Evolutionary conservation across 2,113 vertebrate species (phyloP).

Genomic region (Cryptotis parvus): DNA sequence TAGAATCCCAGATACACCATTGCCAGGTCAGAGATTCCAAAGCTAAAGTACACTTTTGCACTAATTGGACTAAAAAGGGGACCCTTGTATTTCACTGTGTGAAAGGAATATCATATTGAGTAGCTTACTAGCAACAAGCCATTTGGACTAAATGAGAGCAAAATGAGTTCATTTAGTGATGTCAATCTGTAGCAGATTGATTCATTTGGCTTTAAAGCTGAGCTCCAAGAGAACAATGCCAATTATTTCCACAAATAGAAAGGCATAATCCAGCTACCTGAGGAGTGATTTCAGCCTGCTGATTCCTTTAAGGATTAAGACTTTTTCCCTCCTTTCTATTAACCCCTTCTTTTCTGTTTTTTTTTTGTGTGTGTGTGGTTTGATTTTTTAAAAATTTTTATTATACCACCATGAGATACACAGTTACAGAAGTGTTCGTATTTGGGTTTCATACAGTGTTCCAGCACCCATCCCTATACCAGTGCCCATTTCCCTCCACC

Average conservation of each 20-base stretch:
- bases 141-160: constrained; percentile 49
- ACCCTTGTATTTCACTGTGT: background rate
- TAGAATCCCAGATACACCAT: background rate
- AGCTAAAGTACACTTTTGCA: background rate
- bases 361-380: too few species aligned
- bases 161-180: constrained; percentile 59
- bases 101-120: background rate
- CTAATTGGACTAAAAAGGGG: background rate
- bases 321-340: background rate
- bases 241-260: constrained; percentile 59
- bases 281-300: background rate
- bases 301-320: constrained; percentile 6
- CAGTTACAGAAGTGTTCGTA: too few species aligned
- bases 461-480: too few species aligned
- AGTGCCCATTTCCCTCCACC: too few species aligned
- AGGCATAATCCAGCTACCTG: background rate
- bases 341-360: accelerated
- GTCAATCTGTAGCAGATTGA: constrained; percentile 24
- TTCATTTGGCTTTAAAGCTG: constrained; percentile 44
- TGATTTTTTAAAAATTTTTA: too few species aligned
- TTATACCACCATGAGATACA: too few species aligned
- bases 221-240: constrained; percentile 12
- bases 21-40: background rate
- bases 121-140: background rate
- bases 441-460: too few species aligned